phyloP scores from a whole-genome alignment of 2,113 vertebrate genomes.

The Chitala chitala region DNA sequence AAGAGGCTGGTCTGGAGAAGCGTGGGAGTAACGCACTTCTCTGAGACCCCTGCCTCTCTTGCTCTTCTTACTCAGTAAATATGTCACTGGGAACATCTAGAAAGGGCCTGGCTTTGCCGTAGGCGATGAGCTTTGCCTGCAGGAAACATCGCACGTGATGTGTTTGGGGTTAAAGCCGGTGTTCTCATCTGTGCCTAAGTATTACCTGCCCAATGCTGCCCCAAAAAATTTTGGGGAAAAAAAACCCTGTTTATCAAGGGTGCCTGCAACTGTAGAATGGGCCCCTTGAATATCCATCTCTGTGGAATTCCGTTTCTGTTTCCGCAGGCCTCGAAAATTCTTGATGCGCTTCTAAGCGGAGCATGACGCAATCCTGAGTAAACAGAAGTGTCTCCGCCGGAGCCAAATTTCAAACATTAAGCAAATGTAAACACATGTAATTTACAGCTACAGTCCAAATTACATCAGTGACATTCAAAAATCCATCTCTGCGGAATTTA shows the following conservation, averaged over 20 bases:
- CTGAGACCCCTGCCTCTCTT: background rate
- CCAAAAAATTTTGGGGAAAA: background rate
- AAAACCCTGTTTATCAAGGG: background rate
- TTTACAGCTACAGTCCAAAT: background rate
- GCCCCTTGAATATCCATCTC: background rate
- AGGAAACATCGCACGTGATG: conserved; percentile 8
- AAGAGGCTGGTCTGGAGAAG: background rate
- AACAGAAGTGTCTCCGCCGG: conserved; percentile 9
- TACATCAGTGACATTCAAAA: conserved; percentile 11
- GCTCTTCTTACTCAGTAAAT: background rate
- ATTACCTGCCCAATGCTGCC: background rate
- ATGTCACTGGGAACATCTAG: background rate
- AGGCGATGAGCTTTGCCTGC: background rate
- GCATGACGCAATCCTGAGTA: conserved; percentile 12
- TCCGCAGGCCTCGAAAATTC: background rate
- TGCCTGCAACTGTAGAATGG: background rate
- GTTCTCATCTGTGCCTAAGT: background rate
- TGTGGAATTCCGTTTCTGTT: background rate
- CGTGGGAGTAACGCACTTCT: background rate
- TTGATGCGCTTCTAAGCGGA: background rate
- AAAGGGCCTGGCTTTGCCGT: background rate
- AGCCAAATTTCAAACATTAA: conserved; percentile 16
- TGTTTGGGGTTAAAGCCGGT: conserved; percentile 3
- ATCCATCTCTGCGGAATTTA: conserved; percentile 4
- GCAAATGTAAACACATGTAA: conserved; percentile 7